These are phyloP conservation scores for Zenarchopterus dispar DNA, from an alignment of 2,797 vertebrate genomes.

Conservation along the genomic window DNA sequence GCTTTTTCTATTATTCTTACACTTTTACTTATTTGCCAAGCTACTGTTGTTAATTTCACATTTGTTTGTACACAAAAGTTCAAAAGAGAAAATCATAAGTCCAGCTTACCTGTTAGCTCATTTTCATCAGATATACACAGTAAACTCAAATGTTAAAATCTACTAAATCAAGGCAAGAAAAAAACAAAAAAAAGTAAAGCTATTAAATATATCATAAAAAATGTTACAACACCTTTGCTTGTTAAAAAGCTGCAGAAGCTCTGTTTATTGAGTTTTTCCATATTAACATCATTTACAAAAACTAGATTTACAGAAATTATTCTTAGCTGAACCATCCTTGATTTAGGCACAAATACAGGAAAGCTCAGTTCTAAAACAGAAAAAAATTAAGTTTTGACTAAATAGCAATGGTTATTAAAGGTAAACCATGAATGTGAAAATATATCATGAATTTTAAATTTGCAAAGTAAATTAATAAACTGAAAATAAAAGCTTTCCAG, in stretches of 20 bases:
- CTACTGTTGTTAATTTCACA: no score
- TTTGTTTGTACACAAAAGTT: no score
- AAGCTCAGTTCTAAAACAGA: conserved; percentile 46
- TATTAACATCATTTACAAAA: conserved; percentile 80
- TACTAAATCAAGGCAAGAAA: no score
- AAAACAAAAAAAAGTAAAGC: no score
- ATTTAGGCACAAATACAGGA: conserved; percentile 78
- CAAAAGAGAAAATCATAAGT: no score
- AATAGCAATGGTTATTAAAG: conserved; percentile 61
- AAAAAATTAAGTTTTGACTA: conserved; percentile 54
- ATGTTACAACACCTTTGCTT: conserved; percentile 2
- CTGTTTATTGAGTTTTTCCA: conserved; percentile 73
- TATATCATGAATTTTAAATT: conserved; percentile 45
- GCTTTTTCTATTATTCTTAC: no score
- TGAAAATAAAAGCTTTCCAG: conserved; percentile 30
- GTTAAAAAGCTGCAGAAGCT: conserved; percentile 74
- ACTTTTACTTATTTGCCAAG: no score
- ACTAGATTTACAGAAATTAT: conserved; percentile 79
- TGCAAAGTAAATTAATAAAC: conserved; percentile 34
- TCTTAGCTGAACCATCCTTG: conserved; percentile 57
- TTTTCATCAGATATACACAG: no score
- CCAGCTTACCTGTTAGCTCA: no score
- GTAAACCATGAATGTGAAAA: conserved; percentile 58
- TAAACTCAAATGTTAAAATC: no score
- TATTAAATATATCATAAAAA: neutral